Percentiles rank a stretch among this genome's conserved stretches.
Conservation (phyloP, 2,113 vertebrate species). For the Solea solea region DNA sequence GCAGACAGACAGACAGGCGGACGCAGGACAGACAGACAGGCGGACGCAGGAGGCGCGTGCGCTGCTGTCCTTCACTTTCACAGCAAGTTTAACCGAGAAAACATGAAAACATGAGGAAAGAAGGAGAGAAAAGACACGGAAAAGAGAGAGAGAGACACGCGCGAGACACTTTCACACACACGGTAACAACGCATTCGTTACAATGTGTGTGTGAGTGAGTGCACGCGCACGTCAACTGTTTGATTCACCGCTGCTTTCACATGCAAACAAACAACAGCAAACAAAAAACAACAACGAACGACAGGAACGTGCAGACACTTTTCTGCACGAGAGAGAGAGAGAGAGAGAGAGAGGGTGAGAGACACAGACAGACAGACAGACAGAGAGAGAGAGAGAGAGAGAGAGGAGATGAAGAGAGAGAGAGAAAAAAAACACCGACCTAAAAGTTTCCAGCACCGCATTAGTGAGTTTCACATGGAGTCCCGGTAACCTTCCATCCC, state of each 20-base stretch:
- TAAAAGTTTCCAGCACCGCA: constrained; percentile 85
- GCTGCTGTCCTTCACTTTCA: background rate
- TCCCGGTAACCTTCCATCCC: constrained; percentile 78
- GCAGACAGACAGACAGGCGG: background rate
- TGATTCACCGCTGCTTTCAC: constrained; percentile 27
- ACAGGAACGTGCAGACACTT: constrained; percentile 70
- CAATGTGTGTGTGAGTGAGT: constrained; percentile 5
- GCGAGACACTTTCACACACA: background rate
- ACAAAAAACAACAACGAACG: too few relatives aligned
- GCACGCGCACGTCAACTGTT: constrained; percentile 8
- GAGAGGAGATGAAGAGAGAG: constrained; percentile 24
- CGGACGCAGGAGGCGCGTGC: too few relatives aligned
- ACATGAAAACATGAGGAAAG: background rate
- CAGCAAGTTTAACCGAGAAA: constrained; percentile 49
- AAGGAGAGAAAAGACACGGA: background rate
- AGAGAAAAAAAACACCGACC: constrained; percentile 78
- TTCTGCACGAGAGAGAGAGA: background rate
- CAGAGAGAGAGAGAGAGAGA: background rate
- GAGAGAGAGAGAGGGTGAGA: background rate
- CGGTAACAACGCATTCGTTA: constrained; percentile 34
- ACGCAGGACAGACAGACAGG: too few relatives aligned
- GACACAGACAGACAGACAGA: background rate
- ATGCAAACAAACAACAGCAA: constrained; percentile 35
- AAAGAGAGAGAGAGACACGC: background rate
- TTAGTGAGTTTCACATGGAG: constrained; percentile 79